phyloP scores from a whole-genome alignment of 2,797 vertebrate genomes.

The Sylvia borin region DNA sequence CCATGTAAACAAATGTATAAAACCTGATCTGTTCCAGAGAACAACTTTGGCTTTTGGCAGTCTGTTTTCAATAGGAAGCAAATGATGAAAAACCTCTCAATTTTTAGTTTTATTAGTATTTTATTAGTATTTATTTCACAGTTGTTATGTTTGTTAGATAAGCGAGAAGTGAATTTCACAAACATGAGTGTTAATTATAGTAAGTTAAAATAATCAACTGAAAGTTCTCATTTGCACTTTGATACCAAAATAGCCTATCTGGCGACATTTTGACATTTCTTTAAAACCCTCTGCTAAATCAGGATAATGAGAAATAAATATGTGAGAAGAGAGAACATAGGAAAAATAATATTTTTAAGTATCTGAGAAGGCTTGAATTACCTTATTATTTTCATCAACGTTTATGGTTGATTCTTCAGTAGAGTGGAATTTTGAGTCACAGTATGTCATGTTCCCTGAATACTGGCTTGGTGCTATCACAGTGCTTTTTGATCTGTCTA shows the following conservation, averaged over 20 bases:
- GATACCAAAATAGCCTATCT: constrained; percentile 6
- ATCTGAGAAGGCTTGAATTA: not conserved
- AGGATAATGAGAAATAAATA: not conserved
- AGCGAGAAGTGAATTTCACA: constrained; percentile 7
- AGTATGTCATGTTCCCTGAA: not conserved
- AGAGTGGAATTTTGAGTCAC: not conserved
- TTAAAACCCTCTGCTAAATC: not conserved
- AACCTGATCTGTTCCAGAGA: not conserved
- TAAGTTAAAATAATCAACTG: constrained; percentile 9
- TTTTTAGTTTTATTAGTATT: not conserved
- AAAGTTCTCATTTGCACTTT: constrained; percentile 42
- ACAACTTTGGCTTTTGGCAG: not conserved
- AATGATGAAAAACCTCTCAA: not conserved
- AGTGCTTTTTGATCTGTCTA: not conserved
- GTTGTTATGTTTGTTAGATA: constrained; percentile 8
- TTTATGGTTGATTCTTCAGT: not conserved
- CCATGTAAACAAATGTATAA: not conserved
- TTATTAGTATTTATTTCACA: constrained; percentile 53
- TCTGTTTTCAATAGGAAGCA: not conserved
- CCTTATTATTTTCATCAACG: not conserved
- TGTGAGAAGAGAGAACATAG: not conserved
- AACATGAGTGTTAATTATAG: constrained; percentile 26
- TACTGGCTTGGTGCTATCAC: not conserved
- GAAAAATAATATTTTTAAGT: not conserved
- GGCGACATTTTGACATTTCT: constrained; percentile 25